phyloP scores from a whole-genome alignment of 2,797 vertebrate species.

The Catamblyrhynchus diadema region DNA sequence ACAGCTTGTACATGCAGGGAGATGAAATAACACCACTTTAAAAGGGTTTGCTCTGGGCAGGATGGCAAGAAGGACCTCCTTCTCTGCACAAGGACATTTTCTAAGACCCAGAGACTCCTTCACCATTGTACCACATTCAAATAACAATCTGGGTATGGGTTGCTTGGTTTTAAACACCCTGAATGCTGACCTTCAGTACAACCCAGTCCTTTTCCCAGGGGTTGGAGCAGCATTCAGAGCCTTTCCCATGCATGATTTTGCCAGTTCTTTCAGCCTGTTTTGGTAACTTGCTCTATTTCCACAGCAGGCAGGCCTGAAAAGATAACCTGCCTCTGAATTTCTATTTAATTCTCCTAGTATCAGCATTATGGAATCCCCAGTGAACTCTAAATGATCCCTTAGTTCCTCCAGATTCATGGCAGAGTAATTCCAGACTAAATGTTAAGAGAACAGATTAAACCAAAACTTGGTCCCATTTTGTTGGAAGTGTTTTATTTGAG shows the following conservation, averaged over 20 bases:
- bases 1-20: not conserved
- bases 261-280: not conserved
- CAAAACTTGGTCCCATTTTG: not conserved
- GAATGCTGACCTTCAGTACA: too few species aligned
- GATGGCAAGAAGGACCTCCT: not conserved
- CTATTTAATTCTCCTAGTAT: not conserved
- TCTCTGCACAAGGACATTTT: not conserved
- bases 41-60: not conserved
- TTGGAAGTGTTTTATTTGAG: not conserved
- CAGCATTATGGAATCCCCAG: not conserved
- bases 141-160: rapidly evolving
- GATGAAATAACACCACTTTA: rapidly evolving
- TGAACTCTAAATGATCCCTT: not conserved
- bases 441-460: not conserved
- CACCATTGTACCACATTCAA: rapidly evolving
- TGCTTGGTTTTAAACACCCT: not conserved
- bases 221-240: not conserved
- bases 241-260: not conserved
- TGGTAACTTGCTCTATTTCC: not conserved
- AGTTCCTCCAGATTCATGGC: not conserved
- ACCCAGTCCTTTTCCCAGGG: not conserved
- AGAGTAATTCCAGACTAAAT: not conserved
- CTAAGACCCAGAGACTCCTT: not conserved
- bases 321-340: not conserved
- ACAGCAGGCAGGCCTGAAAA: not conserved